Conservation (phyloP, 2,888 invertebrate species). For the Chrysolina haemoptera region DNA sequence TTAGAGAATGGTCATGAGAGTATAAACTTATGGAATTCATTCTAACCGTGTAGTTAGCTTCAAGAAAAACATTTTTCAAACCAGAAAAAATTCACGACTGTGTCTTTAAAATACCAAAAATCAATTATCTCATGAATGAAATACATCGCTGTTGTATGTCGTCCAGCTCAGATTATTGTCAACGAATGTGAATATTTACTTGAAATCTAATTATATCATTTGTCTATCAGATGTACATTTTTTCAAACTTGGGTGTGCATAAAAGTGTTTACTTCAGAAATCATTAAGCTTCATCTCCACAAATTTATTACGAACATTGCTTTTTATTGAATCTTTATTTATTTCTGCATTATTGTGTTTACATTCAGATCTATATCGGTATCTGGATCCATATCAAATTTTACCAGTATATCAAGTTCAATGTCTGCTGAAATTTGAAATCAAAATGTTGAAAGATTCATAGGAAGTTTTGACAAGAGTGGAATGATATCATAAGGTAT, state of each 20-base stretch:
- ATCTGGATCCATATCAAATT: neutral
- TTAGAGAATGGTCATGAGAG: no score
- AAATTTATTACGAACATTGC: neutral
- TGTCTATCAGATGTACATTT: neutral
- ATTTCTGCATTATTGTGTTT: neutral
- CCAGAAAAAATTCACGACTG: neutral
- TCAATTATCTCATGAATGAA: no score
- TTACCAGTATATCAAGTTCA: neutral
- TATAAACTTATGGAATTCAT: neutral
- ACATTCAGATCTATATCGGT: neutral
- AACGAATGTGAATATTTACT: neutral
- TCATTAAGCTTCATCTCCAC: neutral
- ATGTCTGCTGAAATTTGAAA: neutral
- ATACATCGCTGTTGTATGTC: no score
- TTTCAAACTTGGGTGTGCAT: neutral
- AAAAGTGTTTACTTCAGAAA: neutral
- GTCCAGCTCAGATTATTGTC: no score
- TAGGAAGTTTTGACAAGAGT: no score
- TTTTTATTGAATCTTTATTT: neutral
- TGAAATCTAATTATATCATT: neutral
- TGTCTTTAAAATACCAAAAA: neutral
- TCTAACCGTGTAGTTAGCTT: neutral
- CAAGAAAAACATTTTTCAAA: neutral
- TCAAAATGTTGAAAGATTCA: no score
- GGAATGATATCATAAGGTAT: no score